Evolutionary conservation across 2,113 vertebrate genomes (phyloP).

Genomic region (Oryzias melastigma): DNA sequence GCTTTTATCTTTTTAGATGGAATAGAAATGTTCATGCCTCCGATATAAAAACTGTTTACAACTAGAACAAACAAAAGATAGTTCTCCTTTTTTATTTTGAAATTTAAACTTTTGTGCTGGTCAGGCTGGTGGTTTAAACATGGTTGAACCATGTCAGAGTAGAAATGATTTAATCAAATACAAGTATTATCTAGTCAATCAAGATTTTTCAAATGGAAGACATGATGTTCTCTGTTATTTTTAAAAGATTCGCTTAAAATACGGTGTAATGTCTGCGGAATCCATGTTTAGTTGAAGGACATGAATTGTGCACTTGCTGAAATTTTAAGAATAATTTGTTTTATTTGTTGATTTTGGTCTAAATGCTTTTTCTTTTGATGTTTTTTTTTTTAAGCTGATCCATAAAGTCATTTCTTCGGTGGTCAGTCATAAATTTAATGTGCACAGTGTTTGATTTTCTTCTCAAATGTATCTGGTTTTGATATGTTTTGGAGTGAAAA

Average conservation of each 20-base stretch:
- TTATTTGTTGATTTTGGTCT: conserved; percentile 2
- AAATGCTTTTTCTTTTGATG: conserved; percentile 18
- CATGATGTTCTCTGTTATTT: conserved; percentile 25
- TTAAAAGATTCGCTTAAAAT: background rate
- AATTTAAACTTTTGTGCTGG: conserved; percentile 22
- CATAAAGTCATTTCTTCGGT: conserved; percentile 40
- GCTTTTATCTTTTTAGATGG: conserved; percentile 14
- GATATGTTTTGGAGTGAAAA: conserved; percentile 80
- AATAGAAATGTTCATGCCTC: conserved; percentile 21
- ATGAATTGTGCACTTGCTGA: conserved; percentile 19
- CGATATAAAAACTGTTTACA: conserved; percentile 59
- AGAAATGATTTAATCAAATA: conserved; percentile 28
- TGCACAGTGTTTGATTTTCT: conserved; percentile 51
- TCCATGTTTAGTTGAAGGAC: conserved; percentile 23
- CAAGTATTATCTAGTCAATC: conserved; percentile 26
- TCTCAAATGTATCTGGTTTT: conserved; percentile 68
- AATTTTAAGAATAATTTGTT: conserved; percentile 2
- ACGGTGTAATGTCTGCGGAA: conserved; percentile 21
- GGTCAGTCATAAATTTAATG: conserved; percentile 40
- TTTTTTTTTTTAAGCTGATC: conserved; percentile 24
- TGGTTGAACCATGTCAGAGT: conserved; percentile 22
- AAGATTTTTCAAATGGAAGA: conserved; percentile 31
- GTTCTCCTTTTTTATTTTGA: conserved; percentile 24
- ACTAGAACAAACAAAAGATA: conserved; percentile 28
- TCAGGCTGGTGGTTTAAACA: conserved; percentile 26